Percentiles rank a stretch among this genome's conserved stretches.
Evolutionary conservation across 2,888 invertebrate genomes (phyloP).

Genomic region (Sminthurides aquaticus): DNA sequence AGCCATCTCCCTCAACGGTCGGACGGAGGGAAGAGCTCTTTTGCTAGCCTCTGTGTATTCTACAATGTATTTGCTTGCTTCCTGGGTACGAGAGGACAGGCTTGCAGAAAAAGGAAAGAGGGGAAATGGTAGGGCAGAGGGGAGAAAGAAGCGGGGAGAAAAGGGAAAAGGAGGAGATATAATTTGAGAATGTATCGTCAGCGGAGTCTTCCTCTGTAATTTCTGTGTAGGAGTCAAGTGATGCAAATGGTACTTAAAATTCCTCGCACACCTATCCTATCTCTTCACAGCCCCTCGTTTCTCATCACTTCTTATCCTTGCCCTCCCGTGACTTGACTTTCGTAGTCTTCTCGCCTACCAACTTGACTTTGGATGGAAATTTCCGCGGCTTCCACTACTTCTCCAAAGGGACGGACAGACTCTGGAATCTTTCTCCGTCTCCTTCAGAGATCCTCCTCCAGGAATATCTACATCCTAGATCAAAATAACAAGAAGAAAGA

Average conservation of each 20-base stretch:
- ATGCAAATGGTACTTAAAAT: conserved; percentile 23
- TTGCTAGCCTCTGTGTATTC: no score
- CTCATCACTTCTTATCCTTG: conserved; percentile 12
- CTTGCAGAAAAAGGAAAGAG: not conserved
- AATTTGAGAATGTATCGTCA: not conserved
- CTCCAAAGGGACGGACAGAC: not conserved
- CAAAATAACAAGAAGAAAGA: no score
- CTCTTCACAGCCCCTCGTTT: conserved; percentile 18
- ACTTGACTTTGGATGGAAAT: not conserved
- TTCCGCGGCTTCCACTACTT: not conserved
- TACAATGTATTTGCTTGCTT: no score
- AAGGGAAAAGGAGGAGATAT: not conserved
- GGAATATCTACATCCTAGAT: not conserved
- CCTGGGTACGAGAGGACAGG: not conserved
- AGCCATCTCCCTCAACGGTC: not conserved
- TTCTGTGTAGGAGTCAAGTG: conserved; percentile 6
- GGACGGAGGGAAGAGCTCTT: no score
- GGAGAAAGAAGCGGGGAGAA: not conserved
- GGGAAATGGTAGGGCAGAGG: conserved; percentile 1
- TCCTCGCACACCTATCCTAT: conserved; percentile 23
- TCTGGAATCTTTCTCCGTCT: not conserved
- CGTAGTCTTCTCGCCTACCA: not conserved
- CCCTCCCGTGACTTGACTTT: conserved; percentile 1
- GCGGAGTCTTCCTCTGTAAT: conserved; percentile 11
- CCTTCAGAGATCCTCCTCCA: not conserved